phyloP scores from a whole-genome alignment of 2,113 vertebrate genomes.

The Halcyon senegalensis region DNA sequence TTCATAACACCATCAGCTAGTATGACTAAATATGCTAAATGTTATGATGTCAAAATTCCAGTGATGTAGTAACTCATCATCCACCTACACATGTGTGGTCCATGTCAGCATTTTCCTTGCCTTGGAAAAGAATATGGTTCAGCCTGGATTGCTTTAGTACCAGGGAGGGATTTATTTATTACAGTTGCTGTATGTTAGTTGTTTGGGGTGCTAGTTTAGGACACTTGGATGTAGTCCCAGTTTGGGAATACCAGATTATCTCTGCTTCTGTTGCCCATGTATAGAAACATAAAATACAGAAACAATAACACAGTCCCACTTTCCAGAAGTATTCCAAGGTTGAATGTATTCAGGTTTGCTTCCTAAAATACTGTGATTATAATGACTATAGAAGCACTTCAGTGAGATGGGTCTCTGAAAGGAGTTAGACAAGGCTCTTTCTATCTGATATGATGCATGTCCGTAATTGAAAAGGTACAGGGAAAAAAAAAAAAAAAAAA shows the following conservation, averaged over 20 bases:
- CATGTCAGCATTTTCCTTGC: not conserved
- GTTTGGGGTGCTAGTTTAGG: not conserved
- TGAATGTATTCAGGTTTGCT: not conserved
- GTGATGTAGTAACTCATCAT: not conserved
- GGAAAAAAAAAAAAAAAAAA: not conserved
- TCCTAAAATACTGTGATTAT: not conserved
- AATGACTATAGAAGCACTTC: not conserved
- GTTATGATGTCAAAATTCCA: not conserved
- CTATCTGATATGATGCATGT: fast-evolving
- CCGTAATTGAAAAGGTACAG: fast-evolving
- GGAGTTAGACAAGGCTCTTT: not conserved
- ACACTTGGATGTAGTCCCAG: not conserved
- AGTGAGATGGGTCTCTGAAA: not conserved
- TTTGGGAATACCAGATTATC: not conserved
- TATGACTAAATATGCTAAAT: not conserved
- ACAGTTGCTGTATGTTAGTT: not conserved
- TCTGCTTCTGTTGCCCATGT: not conserved
- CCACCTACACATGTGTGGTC: not conserved
- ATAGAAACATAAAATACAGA: not conserved
- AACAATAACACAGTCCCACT: not conserved
- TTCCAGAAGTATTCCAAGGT: fast-evolving
- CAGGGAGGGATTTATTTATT: not conserved
- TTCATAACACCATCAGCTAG: not conserved
- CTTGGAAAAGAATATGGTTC: not conserved
- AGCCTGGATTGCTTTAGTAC: not conserved